phyloP scores from a whole-genome alignment of 1,140 invertebrate species.

The Nephila pilipes region DNA sequence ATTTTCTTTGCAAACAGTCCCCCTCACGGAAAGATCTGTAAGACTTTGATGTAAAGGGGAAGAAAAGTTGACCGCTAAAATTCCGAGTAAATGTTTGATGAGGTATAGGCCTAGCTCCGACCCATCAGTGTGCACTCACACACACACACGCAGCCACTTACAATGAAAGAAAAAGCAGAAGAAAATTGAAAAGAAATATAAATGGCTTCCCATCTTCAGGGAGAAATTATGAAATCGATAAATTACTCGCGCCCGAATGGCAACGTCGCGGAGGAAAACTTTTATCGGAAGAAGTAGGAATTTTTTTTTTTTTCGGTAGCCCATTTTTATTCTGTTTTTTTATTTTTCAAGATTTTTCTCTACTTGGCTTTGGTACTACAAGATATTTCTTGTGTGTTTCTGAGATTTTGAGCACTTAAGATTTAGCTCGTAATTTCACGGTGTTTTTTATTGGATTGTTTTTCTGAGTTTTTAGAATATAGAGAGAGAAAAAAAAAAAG shows the following conservation, averaged over 20 bases:
- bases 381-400: constrained; percentile 6
- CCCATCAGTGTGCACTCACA: constrained; percentile 35
- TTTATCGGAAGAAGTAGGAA: constrained; percentile 69
- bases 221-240: constrained; percentile 75
- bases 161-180: constrained; percentile 25
- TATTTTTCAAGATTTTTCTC: constrained; percentile 1
- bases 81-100: constrained; percentile 73
- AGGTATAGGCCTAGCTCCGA: not conserved
- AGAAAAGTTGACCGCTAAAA: constrained; percentile 71
- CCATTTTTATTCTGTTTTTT: not conserved
- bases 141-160: constrained; percentile 44
- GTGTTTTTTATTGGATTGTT: constrained; percentile 49
- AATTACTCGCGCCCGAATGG: constrained; percentile 71
- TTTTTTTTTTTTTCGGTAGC: constrained; percentile 27
- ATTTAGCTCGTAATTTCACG: constrained; percentile 55
- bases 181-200: constrained; percentile 75
- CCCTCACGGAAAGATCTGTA: not conserved
- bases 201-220: constrained; percentile 70
- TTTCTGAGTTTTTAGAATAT: not conserved
- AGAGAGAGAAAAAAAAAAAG: no score
- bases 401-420: constrained; percentile 51
- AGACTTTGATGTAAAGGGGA: constrained; percentile 59
- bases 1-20: constrained; percentile 14
- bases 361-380: constrained; percentile 32
- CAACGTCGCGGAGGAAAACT: constrained; percentile 71